These are phyloP conservation scores for Blera fallax DNA, from an alignment of 2,888 invertebrate species.

Conservation along the genomic window DNA sequence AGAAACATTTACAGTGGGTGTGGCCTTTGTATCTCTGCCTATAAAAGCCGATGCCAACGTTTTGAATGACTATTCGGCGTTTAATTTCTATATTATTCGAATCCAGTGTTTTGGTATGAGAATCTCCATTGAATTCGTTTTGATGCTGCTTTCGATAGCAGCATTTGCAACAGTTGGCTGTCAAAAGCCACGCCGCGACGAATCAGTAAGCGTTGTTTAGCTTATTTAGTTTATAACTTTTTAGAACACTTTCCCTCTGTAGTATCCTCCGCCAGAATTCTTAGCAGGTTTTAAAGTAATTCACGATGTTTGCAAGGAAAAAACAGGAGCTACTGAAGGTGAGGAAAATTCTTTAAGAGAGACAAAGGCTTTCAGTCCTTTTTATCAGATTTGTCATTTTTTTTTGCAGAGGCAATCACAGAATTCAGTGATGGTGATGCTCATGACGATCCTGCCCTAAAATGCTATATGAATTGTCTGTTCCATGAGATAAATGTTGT, in stretches of 20 bases:
- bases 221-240: background rate
- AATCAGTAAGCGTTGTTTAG: background rate
- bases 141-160: background rate
- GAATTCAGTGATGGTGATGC: slow-evolving; percentile 76
- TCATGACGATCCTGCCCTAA: slow-evolving; percentile 75
- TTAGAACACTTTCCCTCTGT: slow-evolving; percentile 5
- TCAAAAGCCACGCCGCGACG: background rate
- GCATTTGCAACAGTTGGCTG: background rate
- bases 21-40: background rate
- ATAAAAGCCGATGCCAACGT: background rate
- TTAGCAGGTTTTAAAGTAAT: slow-evolving; percentile 72
- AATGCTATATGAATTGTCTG: slow-evolving; percentile 77
- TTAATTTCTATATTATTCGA: background rate
- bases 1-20: background rate
- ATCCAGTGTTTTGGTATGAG: background rate
- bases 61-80: background rate
- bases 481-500: slow-evolving; percentile 75
- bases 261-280: slow-evolving; percentile 76
- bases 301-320: slow-evolving; percentile 75
- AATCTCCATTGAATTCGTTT: background rate
- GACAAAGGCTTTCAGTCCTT: too few relatives aligned
- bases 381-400: too few relatives aligned
- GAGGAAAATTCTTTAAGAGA: background rate
- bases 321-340: slow-evolving; percentile 76
- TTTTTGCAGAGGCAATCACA: slow-evolving; percentile 75